These are phyloP conservation scores for Passer montanus DNA, from an alignment of 2,113 vertebrate species.

Conservation along the genomic window DNA sequence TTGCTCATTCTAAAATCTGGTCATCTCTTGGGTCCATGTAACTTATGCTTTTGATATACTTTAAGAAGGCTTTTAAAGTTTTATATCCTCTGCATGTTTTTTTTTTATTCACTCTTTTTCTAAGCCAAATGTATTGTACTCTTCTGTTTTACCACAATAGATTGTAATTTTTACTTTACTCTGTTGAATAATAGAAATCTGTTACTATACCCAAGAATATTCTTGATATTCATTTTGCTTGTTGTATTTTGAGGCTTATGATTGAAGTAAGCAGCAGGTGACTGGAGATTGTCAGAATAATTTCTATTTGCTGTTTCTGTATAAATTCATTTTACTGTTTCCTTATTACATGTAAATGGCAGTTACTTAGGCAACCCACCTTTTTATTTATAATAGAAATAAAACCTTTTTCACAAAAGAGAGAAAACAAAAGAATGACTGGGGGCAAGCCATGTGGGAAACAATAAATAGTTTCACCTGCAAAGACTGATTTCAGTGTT, in stretches of 20 bases:
- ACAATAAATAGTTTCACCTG: background rate
- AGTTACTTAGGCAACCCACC: background rate
- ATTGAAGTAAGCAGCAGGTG: background rate
- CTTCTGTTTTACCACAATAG: background rate
- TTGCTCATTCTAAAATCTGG: background rate
- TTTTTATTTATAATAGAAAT: slow-evolving; percentile 4
- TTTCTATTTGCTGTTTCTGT: background rate
- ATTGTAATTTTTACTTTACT: background rate
- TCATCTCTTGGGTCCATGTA: background rate
- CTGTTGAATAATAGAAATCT: background rate
- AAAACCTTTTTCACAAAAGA: background rate
- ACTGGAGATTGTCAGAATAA: background rate
- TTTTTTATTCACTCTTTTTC: background rate
- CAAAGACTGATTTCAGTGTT: background rate
- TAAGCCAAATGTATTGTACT: background rate
- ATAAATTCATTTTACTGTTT: background rate
- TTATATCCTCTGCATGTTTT: background rate
- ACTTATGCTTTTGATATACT: background rate
- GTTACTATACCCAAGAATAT: background rate
- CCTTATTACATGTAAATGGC: background rate
- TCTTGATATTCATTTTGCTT: background rate
- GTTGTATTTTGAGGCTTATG: background rate
- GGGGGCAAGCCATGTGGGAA: background rate
- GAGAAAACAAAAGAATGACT: background rate
- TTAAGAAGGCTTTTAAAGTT: background rate